phyloP scores from a whole-genome alignment of 2,888 invertebrate genomes.

The Bruchidius siliquastri region DNA sequence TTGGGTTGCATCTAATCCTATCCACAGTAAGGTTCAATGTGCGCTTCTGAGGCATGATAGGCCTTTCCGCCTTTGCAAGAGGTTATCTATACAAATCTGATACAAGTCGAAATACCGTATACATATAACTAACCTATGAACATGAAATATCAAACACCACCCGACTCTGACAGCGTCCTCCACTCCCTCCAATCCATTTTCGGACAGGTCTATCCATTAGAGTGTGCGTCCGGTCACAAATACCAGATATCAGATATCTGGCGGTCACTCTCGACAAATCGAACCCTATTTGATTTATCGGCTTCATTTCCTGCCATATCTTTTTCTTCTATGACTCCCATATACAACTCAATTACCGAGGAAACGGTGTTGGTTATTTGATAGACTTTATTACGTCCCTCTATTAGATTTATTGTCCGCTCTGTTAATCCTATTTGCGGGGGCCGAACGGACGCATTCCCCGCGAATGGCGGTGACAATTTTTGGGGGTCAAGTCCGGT shows the following conservation, averaged over 20 bases:
- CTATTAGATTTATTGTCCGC: conserved; percentile 16
- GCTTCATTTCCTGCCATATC: conserved; percentile 44
- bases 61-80: too few relatives aligned
- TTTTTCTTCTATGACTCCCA: conserved; percentile 28
- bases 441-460: background rate
- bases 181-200: background rate
- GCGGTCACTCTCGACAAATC: conserved; percentile 47
- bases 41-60: too few relatives aligned
- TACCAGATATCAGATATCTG: conserved; percentile 43
- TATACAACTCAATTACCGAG: conserved; percentile 32
- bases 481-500: background rate
- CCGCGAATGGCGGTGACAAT: background rate
- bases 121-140: too few relatives aligned
- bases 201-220: conserved; percentile 1
- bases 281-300: conserved; percentile 48
- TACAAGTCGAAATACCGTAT: too few relatives aligned
- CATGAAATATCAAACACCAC: too few relatives aligned
- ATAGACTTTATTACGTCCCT: conserved; percentile 14
- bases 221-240: conserved; percentile 41
- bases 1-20: too few relatives aligned
- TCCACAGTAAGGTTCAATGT: too few relatives aligned
- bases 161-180: background rate
- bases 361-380: conserved; percentile 19
- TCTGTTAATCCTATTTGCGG: background rate
- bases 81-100: too few relatives aligned